phyloP scores from a whole-genome alignment of 2,888 invertebrate species.

The Axea sp. region DNA sequence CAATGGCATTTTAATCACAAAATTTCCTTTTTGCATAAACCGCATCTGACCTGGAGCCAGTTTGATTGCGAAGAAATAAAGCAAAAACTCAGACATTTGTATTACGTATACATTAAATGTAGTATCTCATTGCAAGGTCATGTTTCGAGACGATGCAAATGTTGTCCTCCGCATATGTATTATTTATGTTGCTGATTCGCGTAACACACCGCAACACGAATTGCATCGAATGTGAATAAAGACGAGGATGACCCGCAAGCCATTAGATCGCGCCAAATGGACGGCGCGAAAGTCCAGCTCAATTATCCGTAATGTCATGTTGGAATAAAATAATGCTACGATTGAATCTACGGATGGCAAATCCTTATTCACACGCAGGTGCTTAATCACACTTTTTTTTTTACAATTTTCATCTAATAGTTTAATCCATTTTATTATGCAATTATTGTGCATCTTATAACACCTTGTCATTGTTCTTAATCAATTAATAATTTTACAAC shows the following conservation, averaged over 20 bases:
- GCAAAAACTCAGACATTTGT: too few species aligned
- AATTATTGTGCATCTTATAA: too few species aligned
- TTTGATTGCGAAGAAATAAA: too few species aligned
- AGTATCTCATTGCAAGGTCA: constrained; percentile 49
- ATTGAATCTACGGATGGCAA: constrained; percentile 53
- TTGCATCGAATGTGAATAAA: constrained; percentile 67
- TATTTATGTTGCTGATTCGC: constrained; percentile 56
- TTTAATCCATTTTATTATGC: too few species aligned
- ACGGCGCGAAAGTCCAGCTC: constrained; percentile 50
- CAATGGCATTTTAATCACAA: too few species aligned
- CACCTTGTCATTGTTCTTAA: too few species aligned
- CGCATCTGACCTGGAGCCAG: too few species aligned
- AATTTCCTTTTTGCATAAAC: too few species aligned
- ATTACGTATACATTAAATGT: constrained; percentile 42
- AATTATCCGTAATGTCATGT: constrained; percentile 70
- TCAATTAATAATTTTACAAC: too few species aligned
- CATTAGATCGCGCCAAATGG: constrained; percentile 67
- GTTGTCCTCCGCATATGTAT: constrained; percentile 50
- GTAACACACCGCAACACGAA: constrained; percentile 57
- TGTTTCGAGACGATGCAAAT: constrained; percentile 49
- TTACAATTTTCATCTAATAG: too few species aligned
- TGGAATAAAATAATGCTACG: constrained; percentile 67
- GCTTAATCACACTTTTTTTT: too few species aligned
- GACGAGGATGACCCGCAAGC: constrained; percentile 64
- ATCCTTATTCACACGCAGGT: too few species aligned